A percentile compares a stretch with the other conserved stretches of the same genome.
phyloP scores from a whole-genome alignment of 1,140 invertebrate species.

The Tyrophagus putrescentiae region DNA sequence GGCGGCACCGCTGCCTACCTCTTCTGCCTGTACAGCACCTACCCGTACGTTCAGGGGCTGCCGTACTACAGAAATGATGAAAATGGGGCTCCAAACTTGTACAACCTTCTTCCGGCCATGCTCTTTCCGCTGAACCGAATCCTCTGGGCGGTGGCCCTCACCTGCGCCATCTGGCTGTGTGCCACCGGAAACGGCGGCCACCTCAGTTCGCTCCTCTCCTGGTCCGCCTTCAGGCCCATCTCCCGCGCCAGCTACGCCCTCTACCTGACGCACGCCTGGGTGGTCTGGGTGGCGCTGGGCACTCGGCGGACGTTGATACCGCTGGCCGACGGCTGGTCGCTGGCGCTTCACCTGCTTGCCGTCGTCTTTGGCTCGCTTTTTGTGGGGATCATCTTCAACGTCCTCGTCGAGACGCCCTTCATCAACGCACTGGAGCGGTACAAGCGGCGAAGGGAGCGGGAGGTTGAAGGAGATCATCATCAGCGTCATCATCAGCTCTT shows the following conservation, averaged over 20 bases:
- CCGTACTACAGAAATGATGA: no score
- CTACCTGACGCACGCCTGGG: constrained; percentile 1
- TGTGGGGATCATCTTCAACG: neutral
- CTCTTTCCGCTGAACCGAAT: neutral
- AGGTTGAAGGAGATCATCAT: no score
- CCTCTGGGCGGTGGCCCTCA: neutral
- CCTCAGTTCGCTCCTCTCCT: constrained; percentile 4
- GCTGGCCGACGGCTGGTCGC: neutral
- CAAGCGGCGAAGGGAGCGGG: neutral
- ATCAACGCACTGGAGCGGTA: constrained; percentile 1
- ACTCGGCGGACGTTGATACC: neutral
- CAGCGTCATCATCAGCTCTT: no score
- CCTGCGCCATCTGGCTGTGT: neutral
- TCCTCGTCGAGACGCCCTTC: neutral
- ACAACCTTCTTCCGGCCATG: neutral
- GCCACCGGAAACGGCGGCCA: neutral
- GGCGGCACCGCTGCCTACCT: neutral
- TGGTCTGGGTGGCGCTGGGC: neutral
- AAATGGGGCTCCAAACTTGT: no score
- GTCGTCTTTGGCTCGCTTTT: neutral
- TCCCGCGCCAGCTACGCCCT: neutral
- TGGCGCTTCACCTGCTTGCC: neutral
- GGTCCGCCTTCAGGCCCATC: neutral
- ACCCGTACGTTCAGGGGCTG: neutral
- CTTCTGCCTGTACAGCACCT: neutral